These are phyloP conservation scores for Riparia riparia DNA, from an alignment of 2,113 vertebrate species.

Conservation along the genomic window DNA sequence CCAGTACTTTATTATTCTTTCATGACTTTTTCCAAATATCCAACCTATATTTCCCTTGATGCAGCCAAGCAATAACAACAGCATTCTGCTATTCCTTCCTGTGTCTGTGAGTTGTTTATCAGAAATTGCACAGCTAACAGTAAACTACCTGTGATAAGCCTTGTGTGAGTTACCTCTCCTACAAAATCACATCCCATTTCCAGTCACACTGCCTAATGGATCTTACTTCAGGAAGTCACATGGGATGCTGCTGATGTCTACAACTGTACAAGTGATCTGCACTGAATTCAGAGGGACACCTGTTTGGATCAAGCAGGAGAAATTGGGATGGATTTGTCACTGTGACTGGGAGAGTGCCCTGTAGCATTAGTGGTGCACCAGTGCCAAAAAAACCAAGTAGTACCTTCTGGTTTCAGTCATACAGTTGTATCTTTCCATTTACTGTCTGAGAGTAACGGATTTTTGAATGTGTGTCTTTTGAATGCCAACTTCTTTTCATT, in stretches of 20 bases:
- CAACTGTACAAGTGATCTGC: background rate
- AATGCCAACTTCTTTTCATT: background rate
- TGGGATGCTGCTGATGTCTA: background rate
- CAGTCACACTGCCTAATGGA: background rate
- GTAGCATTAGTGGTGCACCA: accelerated
- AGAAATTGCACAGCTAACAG: background rate
- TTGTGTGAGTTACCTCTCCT: background rate
- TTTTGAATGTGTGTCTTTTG: background rate
- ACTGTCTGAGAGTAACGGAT: background rate
- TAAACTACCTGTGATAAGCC: background rate
- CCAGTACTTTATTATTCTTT: background rate
- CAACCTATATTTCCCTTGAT: background rate
- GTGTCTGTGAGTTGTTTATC: accelerated
- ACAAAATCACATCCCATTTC: background rate
- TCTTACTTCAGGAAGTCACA: background rate
- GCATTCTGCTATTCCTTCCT: background rate
- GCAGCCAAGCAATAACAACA: background rate
- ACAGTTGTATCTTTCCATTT: background rate
- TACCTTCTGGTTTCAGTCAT: background rate
- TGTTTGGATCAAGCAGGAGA: background rate
- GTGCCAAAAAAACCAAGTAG: background rate
- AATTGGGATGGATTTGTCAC: background rate
- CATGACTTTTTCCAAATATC: background rate
- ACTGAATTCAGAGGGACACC: background rate
- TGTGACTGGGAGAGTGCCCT: background rate